Evolutionary conservation across 2,888 invertebrate genomes (phyloP).

Genomic region (Lacanobia wlatinum): DNA sequence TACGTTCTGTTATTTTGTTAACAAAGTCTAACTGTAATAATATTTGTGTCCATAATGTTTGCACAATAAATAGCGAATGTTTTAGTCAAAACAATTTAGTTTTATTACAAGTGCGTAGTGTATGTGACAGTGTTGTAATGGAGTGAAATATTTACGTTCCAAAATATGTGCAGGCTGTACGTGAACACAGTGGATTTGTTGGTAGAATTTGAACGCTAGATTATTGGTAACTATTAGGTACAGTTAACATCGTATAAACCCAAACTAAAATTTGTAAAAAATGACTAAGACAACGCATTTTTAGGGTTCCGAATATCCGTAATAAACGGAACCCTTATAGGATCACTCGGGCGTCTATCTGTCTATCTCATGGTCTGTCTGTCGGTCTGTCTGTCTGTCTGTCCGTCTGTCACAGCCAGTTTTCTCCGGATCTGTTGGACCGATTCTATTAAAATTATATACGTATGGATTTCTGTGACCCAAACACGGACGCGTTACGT

Average conservation of each 20-base stretch:
- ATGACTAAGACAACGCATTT: background rate
- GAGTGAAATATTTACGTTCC: slow-evolving; percentile 35
- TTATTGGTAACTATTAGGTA: background rate
- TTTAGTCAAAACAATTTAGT: slow-evolving; percentile 41
- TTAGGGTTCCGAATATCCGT: too few species aligned
- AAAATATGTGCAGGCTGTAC: background rate
- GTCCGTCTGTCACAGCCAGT: too few species aligned
- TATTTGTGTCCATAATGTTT: slow-evolving; percentile 17
- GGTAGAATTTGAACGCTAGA: background rate
- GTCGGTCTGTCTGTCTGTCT: too few species aligned
- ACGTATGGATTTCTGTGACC: too few species aligned
- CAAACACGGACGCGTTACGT: too few species aligned
- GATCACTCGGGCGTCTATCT: too few species aligned
- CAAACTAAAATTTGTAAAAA: background rate
- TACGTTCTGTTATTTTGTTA: slow-evolving; percentile 17
- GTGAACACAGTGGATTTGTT: slow-evolving; percentile 17
- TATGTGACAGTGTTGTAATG: slow-evolving; percentile 40
- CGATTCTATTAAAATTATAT: too few species aligned
- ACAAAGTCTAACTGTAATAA: slow-evolving; percentile 9
- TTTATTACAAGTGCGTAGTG: slow-evolving; percentile 23
- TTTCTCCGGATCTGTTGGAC: too few species aligned
- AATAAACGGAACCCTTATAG: too few species aligned
- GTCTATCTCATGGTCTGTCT: too few species aligned
- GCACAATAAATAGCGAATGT: slow-evolving; percentile 30
- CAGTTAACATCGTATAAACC: background rate